Evolutionary conservation across 2,113 vertebrate genomes (phyloP), one percentile per base, ranked within the genome.

Genomic region (Oryzias woworae): DNA sequence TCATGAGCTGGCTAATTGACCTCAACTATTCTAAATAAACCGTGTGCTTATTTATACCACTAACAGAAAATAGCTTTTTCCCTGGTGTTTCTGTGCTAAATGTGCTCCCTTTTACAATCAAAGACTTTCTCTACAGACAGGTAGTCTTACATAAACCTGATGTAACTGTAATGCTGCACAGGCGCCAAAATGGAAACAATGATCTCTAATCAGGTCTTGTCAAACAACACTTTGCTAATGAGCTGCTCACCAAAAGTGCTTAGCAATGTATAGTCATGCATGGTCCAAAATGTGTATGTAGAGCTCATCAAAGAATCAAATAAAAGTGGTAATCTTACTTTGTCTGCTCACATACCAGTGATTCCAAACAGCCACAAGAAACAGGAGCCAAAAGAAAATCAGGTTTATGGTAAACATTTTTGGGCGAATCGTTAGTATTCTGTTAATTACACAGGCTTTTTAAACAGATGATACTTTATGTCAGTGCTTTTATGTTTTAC

Each of bases 1-100:
- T 83, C 76, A 83, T 66, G 76, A 75, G 81, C 82, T 73, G 61
- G 73, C 81, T 87, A 90, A 88, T 88, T 85, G 76, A 83, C 77
- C 77, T 83, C 75, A 87, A 77, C 77, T 82, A 83, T 90, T 90
- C 85, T 81, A 85, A 87, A 90, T 84, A 84, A 81, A 85, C 80
- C 53, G 53, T 78, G 62, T 58, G 56, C 68, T 82, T 81, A 79
- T 84, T 87, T 82, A 73, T 81, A 78, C 72, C 69, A 64, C 64
- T 62, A 75, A 78, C 69, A 84, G 55, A 81, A 81, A 82, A 73
- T 53, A 59, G 64, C 66, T 77, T 54, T 57, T 62, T 79, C 47
- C 45, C 67, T 58, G 41, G 16, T 51, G 58, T 52, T 67, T 51
- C 57, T 53, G 65, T 42, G 20, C 14, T 54, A 50, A 68, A 72